phyloP scores from a whole-genome alignment of 2,797 vertebrate species.

The Falco concolor region DNA sequence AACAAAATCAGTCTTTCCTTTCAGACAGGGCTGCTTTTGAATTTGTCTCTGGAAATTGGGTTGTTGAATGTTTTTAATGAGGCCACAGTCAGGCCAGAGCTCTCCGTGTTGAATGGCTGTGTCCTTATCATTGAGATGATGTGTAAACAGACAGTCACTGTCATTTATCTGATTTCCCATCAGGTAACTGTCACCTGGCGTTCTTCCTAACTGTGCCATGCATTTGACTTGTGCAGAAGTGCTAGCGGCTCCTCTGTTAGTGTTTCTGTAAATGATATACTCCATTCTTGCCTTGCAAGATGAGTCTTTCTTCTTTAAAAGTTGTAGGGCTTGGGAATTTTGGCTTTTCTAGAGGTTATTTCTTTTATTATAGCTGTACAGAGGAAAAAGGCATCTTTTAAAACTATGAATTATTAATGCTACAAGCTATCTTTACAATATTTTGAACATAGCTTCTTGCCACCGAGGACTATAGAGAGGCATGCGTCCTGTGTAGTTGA shows the following conservation, averaged over 20 bases:
- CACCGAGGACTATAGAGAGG: background rate
- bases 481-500: background rate
- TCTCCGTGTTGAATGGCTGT: background rate
- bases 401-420: constrained; percentile 3
- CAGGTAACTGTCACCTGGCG: background rate
- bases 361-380: background rate
- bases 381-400: background rate
- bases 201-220: background rate
- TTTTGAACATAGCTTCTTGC: background rate
- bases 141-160: constrained; percentile 17
- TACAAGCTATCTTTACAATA: background rate
- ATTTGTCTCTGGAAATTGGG: constrained; percentile 1
- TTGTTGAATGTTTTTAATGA: constrained; percentile 27
- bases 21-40: background rate
- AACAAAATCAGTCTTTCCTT: background rate
- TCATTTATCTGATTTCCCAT: constrained; percentile 40
- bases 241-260: background rate
- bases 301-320: background rate
- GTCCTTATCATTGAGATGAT: constrained; percentile 3
- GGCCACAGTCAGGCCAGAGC: constrained; percentile 3
- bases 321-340: background rate
- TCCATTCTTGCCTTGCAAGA: background rate
- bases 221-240: background rate
- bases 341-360: constrained; percentile 14
- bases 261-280: background rate